These are phyloP conservation scores for Blastomussa wellsi DNA, from an alignment of 92 coral and sea anemone species.

Conservation along the genomic window DNA sequence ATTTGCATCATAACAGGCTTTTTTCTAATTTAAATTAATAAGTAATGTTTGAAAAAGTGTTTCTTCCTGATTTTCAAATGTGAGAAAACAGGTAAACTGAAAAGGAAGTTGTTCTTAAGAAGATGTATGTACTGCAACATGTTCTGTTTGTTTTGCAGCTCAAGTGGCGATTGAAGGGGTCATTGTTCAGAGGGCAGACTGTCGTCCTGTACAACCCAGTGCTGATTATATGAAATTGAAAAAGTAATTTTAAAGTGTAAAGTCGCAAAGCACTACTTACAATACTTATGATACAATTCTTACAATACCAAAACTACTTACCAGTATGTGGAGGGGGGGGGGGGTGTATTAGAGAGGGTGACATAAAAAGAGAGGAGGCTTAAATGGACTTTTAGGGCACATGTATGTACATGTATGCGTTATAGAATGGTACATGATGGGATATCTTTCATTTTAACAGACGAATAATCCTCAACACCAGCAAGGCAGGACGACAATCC, in stretches of 20 bases:
- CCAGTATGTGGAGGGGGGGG: no score
- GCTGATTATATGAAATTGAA: conserved; percentile 83
- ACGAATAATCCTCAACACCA: conserved; percentile 71
- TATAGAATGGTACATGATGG: not conserved
- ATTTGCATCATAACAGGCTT: no score
- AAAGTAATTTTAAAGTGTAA: conserved; percentile 72
- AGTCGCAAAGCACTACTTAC: no score
- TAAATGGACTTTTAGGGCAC: no score
- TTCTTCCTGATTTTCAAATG: not conserved
- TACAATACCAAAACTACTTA: no score
- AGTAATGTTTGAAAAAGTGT: not conserved
- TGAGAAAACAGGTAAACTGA: not conserved
- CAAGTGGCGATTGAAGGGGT: conserved; percentile 88
- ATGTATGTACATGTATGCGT: not conserved
- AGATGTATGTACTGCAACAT: not conserved
- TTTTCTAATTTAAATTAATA: no score
- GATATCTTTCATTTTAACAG: conserved; percentile 31
- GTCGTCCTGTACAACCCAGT: conserved; percentile 80
- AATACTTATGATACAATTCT: no score
- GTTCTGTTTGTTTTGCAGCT: conserved; percentile 42
- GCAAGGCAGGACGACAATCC: conserved; percentile 85
- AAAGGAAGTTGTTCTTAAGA: not conserved
- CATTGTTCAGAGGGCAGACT: conserved; percentile 92
- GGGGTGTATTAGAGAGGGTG: no score
- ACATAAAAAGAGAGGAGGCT: no score